Evolutionary conservation across 2,888 invertebrate genomes (phyloP), one percentile per base, ranked within the genome.

Genomic region (Diadegma fenestrale): DNA sequence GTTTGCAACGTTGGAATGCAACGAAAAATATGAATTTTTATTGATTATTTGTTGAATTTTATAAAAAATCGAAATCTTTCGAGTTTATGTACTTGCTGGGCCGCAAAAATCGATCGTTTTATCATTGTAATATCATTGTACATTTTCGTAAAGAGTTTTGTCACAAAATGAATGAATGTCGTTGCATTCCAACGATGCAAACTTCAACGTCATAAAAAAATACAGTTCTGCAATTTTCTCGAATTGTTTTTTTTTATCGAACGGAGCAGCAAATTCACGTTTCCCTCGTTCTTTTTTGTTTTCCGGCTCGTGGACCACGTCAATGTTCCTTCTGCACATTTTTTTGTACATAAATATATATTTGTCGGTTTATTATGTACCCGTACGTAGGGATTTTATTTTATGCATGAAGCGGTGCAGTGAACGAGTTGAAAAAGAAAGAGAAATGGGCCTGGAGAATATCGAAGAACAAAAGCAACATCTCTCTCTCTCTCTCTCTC

Each of bases 381-480:
- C 58, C 77, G 68, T 73, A 77, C 82, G 75, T 43, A 26, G 69
- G 14, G 63, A 58, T 77, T 84, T 77, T 85, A 61, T 85, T 80
- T 30, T 68, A 33, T 82, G 69, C 77, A 80, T 12, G 10, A 26
- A 17, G 43, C 69, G 63, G n/a, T 30, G 58, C 58, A 58, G 66
- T 82, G 73, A 54, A 76, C 82, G 86, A 88, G 87, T 77, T 73
- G 83, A 84, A 71, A 76, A 83, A 76, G n/a, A 30, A n/a, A 43
- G n/a, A 43, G 54, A 82, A 84, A 63, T 61, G 75, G 77, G 81
- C 30, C 45, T 66, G 63, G 85, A 82, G 86, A 85, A 80, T 71
- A 76, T 84, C 85, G 78, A 81, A 84, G 90, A 91, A 91, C 91
- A 91, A 91, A 91, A 91, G 91, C 88, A 43, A 71, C 82, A 69